Conservation (phyloP, 2,113 vertebrate genomes). For the Taxidea taxus region DNA sequence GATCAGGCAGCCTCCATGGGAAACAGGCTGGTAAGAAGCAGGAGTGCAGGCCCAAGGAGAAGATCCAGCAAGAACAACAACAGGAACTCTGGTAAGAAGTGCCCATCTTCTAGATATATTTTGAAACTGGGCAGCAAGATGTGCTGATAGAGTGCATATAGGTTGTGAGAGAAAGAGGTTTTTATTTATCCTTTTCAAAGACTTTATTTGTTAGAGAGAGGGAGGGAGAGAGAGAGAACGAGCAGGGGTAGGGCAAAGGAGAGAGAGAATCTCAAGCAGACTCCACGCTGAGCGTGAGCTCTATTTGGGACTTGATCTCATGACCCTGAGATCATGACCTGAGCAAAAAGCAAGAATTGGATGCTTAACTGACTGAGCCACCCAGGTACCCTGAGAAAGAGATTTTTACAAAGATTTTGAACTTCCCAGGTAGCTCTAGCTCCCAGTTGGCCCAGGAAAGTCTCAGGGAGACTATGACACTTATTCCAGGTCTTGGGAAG, state of each 20-base stretch:
- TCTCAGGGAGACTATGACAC: neutral
- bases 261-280: neutral
- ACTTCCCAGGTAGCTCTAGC: neutral
- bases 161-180: neutral
- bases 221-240: neutral
- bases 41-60: fast-evolving
- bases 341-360: neutral
- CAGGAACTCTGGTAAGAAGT: neutral
- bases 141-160: neutral
- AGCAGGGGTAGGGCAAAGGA: neutral
- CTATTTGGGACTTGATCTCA: neutral
- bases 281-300: fast-evolving
- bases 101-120: neutral
- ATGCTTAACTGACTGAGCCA: neutral
- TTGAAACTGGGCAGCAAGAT: neutral
- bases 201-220: neutral
- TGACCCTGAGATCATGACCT: neutral
- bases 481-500: neutral
- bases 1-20: neutral
- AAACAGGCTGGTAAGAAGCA: neutral
- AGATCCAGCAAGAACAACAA: too few relatives aligned
- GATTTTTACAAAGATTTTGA: neutral
- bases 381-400: neutral
- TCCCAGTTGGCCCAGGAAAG: too few relatives aligned
- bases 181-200: neutral